Evolutionary conservation across 2,888 invertebrate genomes (phyloP).

Genomic region (Dynastes hyllus): DNA sequence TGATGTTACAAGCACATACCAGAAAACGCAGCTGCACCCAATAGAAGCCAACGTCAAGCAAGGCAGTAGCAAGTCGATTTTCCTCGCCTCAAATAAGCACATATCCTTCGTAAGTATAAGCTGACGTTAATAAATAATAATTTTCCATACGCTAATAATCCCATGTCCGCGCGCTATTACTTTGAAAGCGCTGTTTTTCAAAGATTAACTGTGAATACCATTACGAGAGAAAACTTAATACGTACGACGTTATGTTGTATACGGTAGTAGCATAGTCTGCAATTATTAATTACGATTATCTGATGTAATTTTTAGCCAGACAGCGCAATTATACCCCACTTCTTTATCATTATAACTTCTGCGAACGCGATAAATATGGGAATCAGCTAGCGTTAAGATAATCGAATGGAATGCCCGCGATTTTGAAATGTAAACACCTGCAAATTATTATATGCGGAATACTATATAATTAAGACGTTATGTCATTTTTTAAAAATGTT

Average conservation of each 20-base stretch:
- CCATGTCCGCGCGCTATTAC: constrained; percentile 6
- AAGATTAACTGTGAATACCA: background rate
- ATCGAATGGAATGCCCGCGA: no score
- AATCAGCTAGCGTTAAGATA: background rate
- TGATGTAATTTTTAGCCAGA: background rate
- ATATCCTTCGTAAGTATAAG: background rate
- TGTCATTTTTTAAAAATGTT: no score
- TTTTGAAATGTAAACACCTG: no score
- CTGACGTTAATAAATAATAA: constrained; percentile 6
- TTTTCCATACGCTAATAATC: constrained; percentile 7
- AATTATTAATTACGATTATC: constrained; percentile 12
- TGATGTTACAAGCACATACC: no score
- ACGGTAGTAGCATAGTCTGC: no score
- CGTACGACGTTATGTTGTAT: background rate
- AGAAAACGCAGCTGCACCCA: no score
- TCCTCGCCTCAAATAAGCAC: no score
- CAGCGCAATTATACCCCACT: background rate
- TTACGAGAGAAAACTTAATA: background rate
- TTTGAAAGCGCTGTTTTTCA: background rate
- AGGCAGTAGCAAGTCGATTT: no score
- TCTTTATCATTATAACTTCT: background rate
- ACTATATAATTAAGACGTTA: no score
- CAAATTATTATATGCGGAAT: no score
- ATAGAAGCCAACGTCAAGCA: no score
- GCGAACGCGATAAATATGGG: background rate